These are phyloP conservation scores for Scaeva pyrastri DNA, from an alignment of 2,888 invertebrate genomes.

Conservation along the genomic window DNA sequence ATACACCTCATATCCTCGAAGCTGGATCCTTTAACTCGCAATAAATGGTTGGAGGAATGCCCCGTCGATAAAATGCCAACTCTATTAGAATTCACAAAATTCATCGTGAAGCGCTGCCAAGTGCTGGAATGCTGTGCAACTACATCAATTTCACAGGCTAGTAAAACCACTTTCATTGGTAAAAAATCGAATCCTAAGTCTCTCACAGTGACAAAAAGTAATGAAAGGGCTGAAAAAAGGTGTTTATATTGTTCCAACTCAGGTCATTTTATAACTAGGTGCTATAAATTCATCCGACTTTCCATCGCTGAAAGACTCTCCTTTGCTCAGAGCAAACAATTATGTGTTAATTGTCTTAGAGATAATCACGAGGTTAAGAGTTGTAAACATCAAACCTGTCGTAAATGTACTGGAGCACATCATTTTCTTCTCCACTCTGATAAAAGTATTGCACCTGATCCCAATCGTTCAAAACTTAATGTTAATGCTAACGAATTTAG, in stretches of 20 bases:
- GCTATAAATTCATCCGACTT: not conserved
- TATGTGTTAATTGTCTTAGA: slow-evolving; percentile 6
- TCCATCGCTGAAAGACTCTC: not conserved
- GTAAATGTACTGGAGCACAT: not conserved
- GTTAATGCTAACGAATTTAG: not conserved
- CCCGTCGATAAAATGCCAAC: not conserved
- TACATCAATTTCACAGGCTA: not conserved
- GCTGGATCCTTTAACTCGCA: not conserved
- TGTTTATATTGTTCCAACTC: not conserved
- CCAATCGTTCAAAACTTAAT: not conserved
- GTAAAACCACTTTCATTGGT: not conserved
- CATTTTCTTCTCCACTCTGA: not conserved
- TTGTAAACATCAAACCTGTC: not conserved
- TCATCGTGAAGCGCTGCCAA: not conserved
- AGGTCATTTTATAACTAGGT: not conserved
- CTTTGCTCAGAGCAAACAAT: not conserved
- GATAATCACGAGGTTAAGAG: not conserved
- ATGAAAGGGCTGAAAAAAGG: not conserved
- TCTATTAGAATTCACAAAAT: not conserved
- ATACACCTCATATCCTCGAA: slow-evolving; percentile 11
- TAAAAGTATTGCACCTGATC: not conserved
- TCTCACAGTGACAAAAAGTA: not conserved
- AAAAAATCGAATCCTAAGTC: not conserved
- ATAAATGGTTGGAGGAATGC: slow-evolving; percentile 32
- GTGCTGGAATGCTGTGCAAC: not conserved